phyloP scores from a whole-genome alignment of 2,888 invertebrate genomes.

The Timema podura region DNA sequence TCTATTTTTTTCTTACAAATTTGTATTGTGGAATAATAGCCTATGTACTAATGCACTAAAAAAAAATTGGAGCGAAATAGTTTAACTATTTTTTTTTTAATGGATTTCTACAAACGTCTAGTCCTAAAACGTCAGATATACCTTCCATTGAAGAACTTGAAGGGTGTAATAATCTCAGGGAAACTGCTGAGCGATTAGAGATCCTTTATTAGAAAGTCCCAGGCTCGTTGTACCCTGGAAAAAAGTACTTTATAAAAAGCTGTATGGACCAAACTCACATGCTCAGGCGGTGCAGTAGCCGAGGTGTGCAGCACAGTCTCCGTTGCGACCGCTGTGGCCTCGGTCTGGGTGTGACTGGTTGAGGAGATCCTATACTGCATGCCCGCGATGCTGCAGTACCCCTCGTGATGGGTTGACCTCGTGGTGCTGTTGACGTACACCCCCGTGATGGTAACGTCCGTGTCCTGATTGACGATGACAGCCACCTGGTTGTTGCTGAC shows the following conservation, averaged over 20 bases:
- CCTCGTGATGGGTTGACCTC: conserved; percentile 70
- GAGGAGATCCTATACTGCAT: conserved; percentile 87
- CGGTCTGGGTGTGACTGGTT: conserved; percentile 80
- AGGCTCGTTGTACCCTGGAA: conserved; percentile 40
- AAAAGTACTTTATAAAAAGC: neutral
- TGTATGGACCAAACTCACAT: conserved; percentile 42
- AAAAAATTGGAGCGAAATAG: too few species aligned
- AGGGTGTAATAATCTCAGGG: neutral
- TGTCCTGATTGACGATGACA: conserved; percentile 79
- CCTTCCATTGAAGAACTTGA: neutral
- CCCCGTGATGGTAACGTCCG: conserved; percentile 83
- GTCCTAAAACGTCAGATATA: too few species aligned
- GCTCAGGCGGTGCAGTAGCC: conserved; percentile 29
- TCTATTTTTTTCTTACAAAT: too few species aligned
- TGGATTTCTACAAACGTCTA: too few species aligned
- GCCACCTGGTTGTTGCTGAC: conserved; percentile 45
- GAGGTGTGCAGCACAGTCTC: conserved; percentile 51
- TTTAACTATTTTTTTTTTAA: too few species aligned
- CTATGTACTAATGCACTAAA: too few species aligned
- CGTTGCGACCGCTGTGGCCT: conserved; percentile 72
- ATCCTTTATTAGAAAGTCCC: neutral
- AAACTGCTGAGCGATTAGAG: neutral
- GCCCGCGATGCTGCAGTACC: conserved; percentile 77
- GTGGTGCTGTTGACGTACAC: conserved; percentile 75
- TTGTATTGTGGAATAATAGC: too few species aligned